A percentile compares a stretch with the other conserved stretches of the same genome.
These are phyloP conservation scores for Sericinus montela DNA, from an alignment of 2,888 invertebrate genomes.

Conservation along the genomic window DNA sequence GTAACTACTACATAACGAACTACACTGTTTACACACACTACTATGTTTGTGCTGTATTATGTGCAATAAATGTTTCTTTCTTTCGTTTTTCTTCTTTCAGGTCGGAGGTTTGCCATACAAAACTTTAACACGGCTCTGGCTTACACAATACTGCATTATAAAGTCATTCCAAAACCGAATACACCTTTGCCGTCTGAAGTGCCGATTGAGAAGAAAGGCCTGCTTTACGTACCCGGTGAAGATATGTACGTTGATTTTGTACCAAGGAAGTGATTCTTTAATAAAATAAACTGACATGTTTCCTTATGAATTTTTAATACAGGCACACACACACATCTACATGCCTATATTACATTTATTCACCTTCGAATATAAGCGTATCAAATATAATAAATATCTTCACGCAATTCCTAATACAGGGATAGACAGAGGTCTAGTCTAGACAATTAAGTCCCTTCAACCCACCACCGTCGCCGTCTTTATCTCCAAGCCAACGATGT, in stretches of 20 bases:
- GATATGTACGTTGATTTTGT: slow-evolving; percentile 15
- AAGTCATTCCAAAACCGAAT: not conserved
- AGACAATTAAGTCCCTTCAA: no score
- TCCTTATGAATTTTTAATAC: no score
- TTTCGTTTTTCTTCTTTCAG: slow-evolving; percentile 9
- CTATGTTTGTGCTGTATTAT: not conserved
- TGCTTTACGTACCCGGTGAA: slow-evolving; percentile 20
- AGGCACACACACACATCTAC: no score
- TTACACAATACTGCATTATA: slow-evolving; percentile 14
- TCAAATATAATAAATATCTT: no score
- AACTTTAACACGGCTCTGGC: slow-evolving; percentile 12
- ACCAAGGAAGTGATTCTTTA: slow-evolving; percentile 5
- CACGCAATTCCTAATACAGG: no score
- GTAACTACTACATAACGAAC: not conserved
- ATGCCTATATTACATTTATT: no score
- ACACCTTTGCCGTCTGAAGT: slow-evolving; percentile 1
- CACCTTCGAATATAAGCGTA: no score
- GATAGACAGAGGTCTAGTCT: no score
- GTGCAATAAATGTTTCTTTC: no score
- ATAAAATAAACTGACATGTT: no score
- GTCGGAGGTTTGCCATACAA: slow-evolving; percentile 19
- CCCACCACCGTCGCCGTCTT: no score
- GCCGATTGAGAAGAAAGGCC: slow-evolving; percentile 14
- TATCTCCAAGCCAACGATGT: no score
- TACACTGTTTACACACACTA: not conserved